Evolutionary conservation across 2,113 vertebrate genomes (phyloP).

Genomic region (Nymphicus hollandicus): DNA sequence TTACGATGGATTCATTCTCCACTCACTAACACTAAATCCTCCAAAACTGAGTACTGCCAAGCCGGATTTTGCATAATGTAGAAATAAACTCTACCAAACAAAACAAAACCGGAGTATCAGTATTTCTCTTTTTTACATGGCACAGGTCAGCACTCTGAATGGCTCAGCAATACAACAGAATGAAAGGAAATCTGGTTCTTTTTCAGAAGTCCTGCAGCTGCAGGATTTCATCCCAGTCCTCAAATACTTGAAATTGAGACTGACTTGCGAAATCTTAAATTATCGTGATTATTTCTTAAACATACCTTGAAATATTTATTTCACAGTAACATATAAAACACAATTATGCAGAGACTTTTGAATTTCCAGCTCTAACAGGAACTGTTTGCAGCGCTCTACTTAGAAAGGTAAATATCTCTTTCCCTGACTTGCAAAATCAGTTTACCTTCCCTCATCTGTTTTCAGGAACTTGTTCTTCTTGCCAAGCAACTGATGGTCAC

Average conservation of each 20-base stretch:
- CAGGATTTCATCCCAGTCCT: neutral
- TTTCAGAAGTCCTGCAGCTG: neutral
- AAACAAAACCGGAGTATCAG: neutral
- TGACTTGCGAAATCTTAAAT: neutral
- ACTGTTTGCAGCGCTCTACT: neutral
- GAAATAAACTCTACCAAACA: neutral
- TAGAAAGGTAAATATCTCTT: neutral
- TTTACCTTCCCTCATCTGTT: neutral
- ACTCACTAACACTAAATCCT: neutral
- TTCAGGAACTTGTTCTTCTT: neutral
- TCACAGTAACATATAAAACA: neutral
- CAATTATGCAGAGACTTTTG: neutral
- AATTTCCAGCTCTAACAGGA: neutral
- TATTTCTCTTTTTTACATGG: neutral
- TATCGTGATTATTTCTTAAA: neutral
- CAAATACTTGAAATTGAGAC: neutral
- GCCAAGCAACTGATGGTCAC: neutral
- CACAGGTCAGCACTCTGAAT: neutral
- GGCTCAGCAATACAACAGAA: neutral
- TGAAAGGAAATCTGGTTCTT: neutral
- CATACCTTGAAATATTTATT: neutral
- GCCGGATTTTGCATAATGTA: neutral
- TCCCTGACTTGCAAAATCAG: neutral
- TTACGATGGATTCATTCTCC: neutral
- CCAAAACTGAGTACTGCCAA: neutral